Evolutionary conservation across 1,140 invertebrate genomes (phyloP).

Genomic region (Penaeus vannamei): DNA sequence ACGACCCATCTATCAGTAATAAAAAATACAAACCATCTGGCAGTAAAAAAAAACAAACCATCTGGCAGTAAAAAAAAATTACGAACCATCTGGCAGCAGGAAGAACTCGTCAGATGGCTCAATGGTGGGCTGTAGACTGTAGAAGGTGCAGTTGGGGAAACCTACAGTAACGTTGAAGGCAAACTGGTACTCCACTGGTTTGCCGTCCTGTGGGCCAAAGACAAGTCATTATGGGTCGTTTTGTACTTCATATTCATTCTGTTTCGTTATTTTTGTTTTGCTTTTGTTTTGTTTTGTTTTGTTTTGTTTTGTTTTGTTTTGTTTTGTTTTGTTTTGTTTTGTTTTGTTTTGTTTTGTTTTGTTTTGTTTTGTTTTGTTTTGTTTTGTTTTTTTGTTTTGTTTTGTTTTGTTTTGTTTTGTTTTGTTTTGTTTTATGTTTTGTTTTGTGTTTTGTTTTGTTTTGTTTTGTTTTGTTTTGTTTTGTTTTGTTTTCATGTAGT

Average conservation of each 20-base stretch:
- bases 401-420: too few species aligned
- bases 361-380: too few species aligned
- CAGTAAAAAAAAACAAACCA: neutral
- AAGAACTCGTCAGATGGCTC: constrained; percentile 33
- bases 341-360: too few species aligned
- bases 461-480: too few species aligned
- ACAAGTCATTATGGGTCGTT: neutral
- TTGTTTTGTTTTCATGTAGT: too few species aligned
- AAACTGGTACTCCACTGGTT: constrained; percentile 47
- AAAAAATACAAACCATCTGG: neutral
- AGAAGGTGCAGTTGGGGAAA: constrained; percentile 55
- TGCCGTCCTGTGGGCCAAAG: constrained; percentile 34
- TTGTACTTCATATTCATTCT: neutral
- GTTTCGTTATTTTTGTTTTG: neutral
- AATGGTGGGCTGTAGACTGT: constrained; percentile 26
- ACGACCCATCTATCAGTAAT: too few species aligned
- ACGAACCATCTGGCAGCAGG: constrained; percentile 49
- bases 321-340: too few species aligned
- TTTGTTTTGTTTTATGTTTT: too few species aligned
- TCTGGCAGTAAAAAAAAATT: neutral
- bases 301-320: too few species aligned
- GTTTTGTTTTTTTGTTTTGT: too few species aligned
- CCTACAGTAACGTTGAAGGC: constrained; percentile 26
- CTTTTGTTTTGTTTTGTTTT: too few species aligned
- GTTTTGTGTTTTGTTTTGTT: too few species aligned